A percentile compares a stretch with the other conserved stretches of the same genome.
These are phyloP conservation scores for Trigoniulus corallinus DNA, from an alignment of 1,140 invertebrate species.

Conservation along the genomic window DNA sequence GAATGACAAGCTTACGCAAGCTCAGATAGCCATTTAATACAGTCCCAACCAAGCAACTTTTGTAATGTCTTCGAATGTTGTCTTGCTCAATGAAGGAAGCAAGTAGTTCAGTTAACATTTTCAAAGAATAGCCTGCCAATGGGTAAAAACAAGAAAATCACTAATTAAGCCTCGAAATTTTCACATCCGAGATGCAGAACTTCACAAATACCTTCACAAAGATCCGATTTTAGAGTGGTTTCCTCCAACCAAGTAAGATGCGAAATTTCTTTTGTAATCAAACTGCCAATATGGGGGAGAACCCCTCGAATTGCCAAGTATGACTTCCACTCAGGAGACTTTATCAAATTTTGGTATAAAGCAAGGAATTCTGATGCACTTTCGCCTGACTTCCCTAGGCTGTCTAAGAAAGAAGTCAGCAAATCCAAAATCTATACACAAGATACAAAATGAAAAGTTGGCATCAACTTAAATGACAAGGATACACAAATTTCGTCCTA, in stretches of 20 bases:
- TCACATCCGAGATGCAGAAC: no score
- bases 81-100: constrained; percentile 46
- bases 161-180: no score
- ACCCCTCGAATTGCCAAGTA: constrained; percentile 47
- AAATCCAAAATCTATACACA: constrained; percentile 54
- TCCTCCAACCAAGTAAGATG: constrained; percentile 70
- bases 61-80: constrained; percentile 70
- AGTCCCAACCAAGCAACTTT: constrained; percentile 68
- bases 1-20: constrained; percentile 73
- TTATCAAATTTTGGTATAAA: constrained; percentile 66
- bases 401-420: constrained; percentile 70
- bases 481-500: neutral
- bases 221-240: constrained; percentile 78
- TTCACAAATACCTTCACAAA: constrained; percentile 64
- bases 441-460: neutral
- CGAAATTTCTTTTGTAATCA: constrained; percentile 74
- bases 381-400: constrained; percentile 68
- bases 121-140: constrained; percentile 67
- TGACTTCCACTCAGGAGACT: constrained; percentile 71
- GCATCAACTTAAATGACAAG: neutral
- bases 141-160: constrained; percentile 10
- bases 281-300: constrained; percentile 59
- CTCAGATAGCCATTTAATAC: constrained; percentile 88
- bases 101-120: constrained; percentile 70
- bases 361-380: constrained; percentile 78